Percentiles rank a stretch among this genome's conserved stretches.
Conservation (phyloP, 2,113 vertebrate genomes). For the Salvelinus namaycush region DNA sequence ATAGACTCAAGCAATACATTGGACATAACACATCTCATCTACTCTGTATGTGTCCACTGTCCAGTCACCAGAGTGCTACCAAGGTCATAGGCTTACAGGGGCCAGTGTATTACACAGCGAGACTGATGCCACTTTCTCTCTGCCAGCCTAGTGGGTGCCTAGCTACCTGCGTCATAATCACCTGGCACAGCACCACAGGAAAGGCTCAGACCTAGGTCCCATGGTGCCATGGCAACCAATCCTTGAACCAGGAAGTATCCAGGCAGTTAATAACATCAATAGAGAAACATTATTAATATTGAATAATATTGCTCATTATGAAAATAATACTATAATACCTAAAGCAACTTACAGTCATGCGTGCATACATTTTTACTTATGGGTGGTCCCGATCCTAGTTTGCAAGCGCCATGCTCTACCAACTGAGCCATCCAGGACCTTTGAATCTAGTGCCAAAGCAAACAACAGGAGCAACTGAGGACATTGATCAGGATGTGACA, state of each 20-base stretch:
- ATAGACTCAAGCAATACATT: no score
- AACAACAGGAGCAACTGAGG: slow-evolving; percentile 34
- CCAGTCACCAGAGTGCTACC: slow-evolving; percentile 1
- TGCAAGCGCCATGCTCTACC: no score
- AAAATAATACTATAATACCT: no score
- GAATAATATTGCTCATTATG: no score
- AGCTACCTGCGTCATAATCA: slow-evolving; percentile 25
- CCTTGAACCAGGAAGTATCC: not conserved
- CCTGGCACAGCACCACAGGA: slow-evolving; percentile 16
- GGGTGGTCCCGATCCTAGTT: no score
- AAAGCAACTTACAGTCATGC: no score
- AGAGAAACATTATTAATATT: no score
- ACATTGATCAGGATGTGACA: not conserved
- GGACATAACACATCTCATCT: no score
- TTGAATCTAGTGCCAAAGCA: not conserved
- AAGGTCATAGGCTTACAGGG: slow-evolving; percentile 11
- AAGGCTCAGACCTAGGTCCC: not conserved
- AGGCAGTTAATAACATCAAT: not conserved
- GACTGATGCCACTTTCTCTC: slow-evolving; percentile 18
- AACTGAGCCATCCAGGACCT: no score
- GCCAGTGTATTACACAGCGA: slow-evolving; percentile 18
- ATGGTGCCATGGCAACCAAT: slow-evolving; percentile 7
- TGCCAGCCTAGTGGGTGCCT: slow-evolving; percentile 4
- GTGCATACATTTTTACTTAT: no score
- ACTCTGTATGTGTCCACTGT: not conserved